These are phyloP conservation scores for Ooceraea biroi DNA, from an alignment of 1,140 invertebrate genomes.

Conservation along the genomic window DNA sequence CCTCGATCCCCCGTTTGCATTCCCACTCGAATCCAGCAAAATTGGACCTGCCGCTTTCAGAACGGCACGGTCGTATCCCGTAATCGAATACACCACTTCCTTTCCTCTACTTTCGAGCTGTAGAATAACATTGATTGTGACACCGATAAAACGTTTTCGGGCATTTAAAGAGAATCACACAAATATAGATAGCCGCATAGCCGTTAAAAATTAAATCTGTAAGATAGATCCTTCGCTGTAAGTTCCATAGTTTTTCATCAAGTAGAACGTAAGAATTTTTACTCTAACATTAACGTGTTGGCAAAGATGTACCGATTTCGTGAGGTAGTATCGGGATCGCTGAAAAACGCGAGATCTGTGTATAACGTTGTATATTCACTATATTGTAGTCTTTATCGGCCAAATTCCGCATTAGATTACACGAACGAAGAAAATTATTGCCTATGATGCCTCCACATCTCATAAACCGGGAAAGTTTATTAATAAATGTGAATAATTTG, in stretches of 20 bases:
- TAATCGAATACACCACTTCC: neutral
- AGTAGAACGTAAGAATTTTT: constrained; percentile 60
- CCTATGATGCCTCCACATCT: constrained; percentile 19
- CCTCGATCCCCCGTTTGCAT: neutral
- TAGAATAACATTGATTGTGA: constrained; percentile 40
- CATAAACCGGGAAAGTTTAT: neutral
- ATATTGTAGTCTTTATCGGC: neutral
- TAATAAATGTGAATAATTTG: neutral
- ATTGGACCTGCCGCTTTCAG: neutral
- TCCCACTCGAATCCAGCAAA: neutral
- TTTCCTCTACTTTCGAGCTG: constrained; percentile 1
- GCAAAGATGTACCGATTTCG: constrained; percentile 50
- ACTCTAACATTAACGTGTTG: constrained; percentile 60
- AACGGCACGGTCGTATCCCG: neutral
- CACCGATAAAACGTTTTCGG: constrained; percentile 26
- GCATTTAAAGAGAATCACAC: constrained; percentile 21
- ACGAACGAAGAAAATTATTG: neutral
- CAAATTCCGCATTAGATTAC: constrained; percentile 29
- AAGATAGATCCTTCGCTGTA: constrained; percentile 42
- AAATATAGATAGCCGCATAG: neutral
- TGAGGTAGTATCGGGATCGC: constrained; percentile 11
- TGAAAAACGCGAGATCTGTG: constrained; percentile 29
- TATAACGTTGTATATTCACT: constrained; percentile 30
- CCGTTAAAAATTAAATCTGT: constrained; percentile 41
- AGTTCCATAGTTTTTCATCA: constrained; percentile 62